phyloP scores from a whole-genome alignment of 1,140 invertebrate species.

The Triops longicaudatus region DNA sequence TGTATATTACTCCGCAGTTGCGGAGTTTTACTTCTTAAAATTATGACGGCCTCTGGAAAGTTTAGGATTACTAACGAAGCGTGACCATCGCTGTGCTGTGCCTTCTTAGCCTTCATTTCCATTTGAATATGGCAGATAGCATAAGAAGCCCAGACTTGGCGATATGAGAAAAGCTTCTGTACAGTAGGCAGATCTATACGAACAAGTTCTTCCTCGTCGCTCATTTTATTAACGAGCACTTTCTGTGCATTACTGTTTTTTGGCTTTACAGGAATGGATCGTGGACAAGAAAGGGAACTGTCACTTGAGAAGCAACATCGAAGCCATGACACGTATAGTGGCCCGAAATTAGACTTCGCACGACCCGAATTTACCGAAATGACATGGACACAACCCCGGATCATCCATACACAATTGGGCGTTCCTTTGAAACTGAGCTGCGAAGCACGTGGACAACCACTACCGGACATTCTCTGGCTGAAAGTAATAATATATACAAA shows the following conservation, averaged over 20 bases:
- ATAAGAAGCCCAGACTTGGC: background rate
- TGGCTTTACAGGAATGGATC: background rate
- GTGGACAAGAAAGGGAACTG: background rate
- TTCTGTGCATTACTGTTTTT: background rate
- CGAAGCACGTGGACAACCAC: background rate
- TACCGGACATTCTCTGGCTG: constrained; percentile 13
- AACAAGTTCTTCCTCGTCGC: background rate
- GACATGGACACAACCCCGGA: background rate
- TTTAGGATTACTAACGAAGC: constrained; percentile 15
- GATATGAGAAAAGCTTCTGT: background rate
- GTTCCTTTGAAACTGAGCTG: constrained; percentile 3
- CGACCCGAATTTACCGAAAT: constrained; percentile 13
- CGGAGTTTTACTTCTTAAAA: background rate
- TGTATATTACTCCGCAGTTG: background rate
- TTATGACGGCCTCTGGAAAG: background rate
- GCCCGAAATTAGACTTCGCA: constrained; percentile 1
- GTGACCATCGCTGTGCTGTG: background rate
- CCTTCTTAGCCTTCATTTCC: constrained; percentile 7
- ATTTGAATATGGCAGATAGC: background rate
- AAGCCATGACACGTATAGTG: constrained; percentile 1
- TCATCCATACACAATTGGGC: constrained; percentile 9
- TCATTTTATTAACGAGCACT: background rate
- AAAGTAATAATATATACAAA: background rate
- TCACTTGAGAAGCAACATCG: constrained; percentile 3
- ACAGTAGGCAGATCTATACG: background rate